phyloP scores from a whole-genome alignment of 2,113 vertebrate genomes.

The Protomyctophum bolini region DNA sequence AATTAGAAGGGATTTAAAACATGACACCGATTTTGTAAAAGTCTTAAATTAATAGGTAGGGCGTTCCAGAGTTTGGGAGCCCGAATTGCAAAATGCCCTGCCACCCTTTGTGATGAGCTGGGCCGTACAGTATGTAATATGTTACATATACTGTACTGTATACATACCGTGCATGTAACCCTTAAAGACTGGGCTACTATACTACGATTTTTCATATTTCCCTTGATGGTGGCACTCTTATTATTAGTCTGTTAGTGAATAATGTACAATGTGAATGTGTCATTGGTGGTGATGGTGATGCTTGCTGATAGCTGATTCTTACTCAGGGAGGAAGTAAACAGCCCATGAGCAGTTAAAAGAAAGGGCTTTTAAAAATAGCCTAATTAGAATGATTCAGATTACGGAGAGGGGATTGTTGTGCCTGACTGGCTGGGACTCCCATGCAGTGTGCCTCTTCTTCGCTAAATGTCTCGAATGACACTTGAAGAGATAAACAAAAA shows the following conservation, averaged over 20 bases:
- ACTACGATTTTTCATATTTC: not conserved
- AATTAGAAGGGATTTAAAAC: no score
- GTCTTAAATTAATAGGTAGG: no score
- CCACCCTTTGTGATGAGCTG: no score
- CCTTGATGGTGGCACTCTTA: not conserved
- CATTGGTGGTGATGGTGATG: conserved; percentile 69
- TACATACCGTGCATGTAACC: not conserved
- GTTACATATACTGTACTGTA: conserved; percentile 6
- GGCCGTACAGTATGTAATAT: no score
- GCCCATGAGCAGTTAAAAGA: conserved; percentile 68
- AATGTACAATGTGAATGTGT: conserved; percentile 44
- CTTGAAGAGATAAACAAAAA: conserved; percentile 29
- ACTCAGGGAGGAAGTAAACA: conserved; percentile 70
- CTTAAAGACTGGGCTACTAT: not conserved
- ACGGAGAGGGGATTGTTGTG: conserved; percentile 61
- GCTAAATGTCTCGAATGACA: conserved; percentile 52
- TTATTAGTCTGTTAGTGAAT: conserved; percentile 22
- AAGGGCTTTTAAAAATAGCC: conserved; percentile 77
- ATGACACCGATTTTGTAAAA: no score
- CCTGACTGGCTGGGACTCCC: conserved; percentile 61
- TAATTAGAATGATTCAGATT: conserved; percentile 75
- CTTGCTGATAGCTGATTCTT: conserved; percentile 72
- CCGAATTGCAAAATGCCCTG: no score
- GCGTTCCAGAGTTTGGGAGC: no score
- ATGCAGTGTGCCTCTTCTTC: conserved; percentile 49